Conservation (phyloP, 2,888 invertebrate genomes). For the Piscicola geometra region DNA sequence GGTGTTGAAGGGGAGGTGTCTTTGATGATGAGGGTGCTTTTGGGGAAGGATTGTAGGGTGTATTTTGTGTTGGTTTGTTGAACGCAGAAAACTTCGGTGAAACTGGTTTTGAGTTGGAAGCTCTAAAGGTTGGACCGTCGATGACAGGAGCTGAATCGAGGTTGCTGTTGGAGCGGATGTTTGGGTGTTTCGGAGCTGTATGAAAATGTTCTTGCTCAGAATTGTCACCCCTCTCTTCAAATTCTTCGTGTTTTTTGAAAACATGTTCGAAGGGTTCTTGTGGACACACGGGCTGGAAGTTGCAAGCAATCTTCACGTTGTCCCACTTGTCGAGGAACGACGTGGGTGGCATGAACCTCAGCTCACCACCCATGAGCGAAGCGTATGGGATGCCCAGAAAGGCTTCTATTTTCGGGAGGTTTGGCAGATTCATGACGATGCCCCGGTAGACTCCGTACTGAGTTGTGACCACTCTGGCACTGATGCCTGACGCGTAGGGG, state of each 20-base stretch:
- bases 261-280: background rate
- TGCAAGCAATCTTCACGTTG: conserved; percentile 10
- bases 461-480: conserved; percentile 15
- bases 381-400: conserved; percentile 27
- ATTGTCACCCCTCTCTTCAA: no score
- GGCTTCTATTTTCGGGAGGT: conserved; percentile 17
- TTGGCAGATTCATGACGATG: conserved; percentile 17
- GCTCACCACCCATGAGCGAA: conserved; percentile 17
- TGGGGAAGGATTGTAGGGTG: background rate
- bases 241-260: no score
- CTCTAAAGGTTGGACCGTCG: no score
- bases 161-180: background rate
- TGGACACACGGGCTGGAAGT: conserved; percentile 24
- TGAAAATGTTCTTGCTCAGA: no score
- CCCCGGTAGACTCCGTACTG: conserved; percentile 16
- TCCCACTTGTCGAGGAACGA: conserved; percentile 27
- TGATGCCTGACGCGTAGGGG: conserved; percentile 13
- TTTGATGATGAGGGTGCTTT: background rate
- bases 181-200: no score
- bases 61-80: background rate
- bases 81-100: no score
- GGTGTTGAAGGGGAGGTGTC: conserved; percentile 65
- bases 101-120: no score
- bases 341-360: conserved; percentile 32
- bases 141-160: background rate